These are phyloP conservation scores for Dyspetes luteomarginatus DNA, from an alignment of 2,888 invertebrate species.

Conservation along the genomic window DNA sequence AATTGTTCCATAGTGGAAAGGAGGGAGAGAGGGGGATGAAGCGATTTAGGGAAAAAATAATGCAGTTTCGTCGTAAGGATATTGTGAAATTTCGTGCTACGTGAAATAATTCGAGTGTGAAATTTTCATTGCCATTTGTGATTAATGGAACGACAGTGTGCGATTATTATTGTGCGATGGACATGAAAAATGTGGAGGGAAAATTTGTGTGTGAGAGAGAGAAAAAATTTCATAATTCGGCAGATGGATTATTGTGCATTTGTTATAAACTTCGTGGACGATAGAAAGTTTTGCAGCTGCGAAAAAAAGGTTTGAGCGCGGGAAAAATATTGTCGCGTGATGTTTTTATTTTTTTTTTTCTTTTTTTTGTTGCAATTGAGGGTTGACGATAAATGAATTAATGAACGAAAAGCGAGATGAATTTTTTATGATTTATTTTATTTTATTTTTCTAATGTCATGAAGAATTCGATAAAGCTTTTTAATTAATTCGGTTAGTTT, in stretches of 20 bases:
- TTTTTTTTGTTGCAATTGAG: no score
- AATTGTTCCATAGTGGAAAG: background rate
- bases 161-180: background rate
- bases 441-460: background rate
- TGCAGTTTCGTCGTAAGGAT: background rate
- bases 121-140: background rate
- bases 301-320: conserved; percentile 12
- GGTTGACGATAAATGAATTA: background rate
- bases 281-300: background rate
- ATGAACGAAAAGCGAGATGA: background rate
- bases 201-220: conserved; percentile 8
- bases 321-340: background rate
- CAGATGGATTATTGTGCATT: conserved; percentile 55
- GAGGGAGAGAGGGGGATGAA: no score
- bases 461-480: background rate
- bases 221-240: conserved; percentile 19
- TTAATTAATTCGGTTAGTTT: conserved; percentile 62
- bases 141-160: background rate
- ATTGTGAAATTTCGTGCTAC: background rate
- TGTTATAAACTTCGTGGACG: conserved; percentile 13
- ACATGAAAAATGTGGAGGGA: background rate
- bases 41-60: no score
- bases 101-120: background rate
- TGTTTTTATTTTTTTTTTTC: background rate
- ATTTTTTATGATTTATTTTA: background rate